Conservation (phyloP, 2,113 vertebrate species). For the Saiga tatarica region DNA sequence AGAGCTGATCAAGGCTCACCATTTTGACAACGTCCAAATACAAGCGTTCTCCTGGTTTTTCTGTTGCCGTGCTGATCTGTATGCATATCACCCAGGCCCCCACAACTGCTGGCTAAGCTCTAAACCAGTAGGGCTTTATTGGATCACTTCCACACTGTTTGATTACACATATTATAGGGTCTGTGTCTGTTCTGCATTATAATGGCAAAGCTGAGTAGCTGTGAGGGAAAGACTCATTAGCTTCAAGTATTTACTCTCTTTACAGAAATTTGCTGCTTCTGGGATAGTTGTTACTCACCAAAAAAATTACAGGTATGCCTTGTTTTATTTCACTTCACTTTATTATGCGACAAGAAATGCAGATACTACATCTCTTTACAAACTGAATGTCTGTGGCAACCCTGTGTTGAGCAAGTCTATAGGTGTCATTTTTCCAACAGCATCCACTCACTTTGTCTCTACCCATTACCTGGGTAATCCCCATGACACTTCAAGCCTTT, state of each 20-base stretch:
- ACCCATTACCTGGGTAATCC: neutral
- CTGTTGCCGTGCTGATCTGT: neutral
- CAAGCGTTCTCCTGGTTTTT: neutral
- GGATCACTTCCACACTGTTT: neutral
- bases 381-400: neutral
- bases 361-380: too few relatives aligned
- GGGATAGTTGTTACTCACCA: neutral
- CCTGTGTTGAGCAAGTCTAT: neutral
- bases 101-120: neutral
- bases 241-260: neutral
- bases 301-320: neutral
- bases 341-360: neutral
- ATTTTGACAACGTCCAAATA: neutral
- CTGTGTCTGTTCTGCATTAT: neutral
- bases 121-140: neutral
- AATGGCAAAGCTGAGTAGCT: neutral
- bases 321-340: neutral
- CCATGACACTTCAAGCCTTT: neutral
- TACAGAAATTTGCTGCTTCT: neutral
- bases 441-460: neutral
- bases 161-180: neutral
- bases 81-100: neutral
- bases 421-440: neutral
- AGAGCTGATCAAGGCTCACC: neutral
- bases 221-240: neutral